Evolutionary conservation across 2,797 vertebrate genomes (phyloP).

Genomic region (Bovichtus diacanthus): DNA sequence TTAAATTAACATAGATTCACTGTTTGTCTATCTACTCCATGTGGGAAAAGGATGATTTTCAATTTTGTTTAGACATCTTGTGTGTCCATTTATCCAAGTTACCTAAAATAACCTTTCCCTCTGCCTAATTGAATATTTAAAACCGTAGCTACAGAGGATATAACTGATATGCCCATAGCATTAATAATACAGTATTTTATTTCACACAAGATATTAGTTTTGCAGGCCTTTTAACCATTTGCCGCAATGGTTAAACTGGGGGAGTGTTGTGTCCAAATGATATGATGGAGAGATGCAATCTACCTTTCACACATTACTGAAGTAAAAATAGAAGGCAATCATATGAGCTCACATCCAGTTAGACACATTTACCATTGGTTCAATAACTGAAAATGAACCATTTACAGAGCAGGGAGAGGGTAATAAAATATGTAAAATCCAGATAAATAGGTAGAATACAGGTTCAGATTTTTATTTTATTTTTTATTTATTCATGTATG

Average conservation of each 20-base stretch:
- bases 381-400: conserved; percentile 38
- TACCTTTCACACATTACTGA: conserved; percentile 18
- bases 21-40: conserved; percentile 10
- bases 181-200: conserved; percentile 68
- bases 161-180: conserved; percentile 45
- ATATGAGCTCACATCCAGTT: conserved; percentile 22
- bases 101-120: conserved; percentile 41
- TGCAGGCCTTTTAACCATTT: conserved; percentile 26
- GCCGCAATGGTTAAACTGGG: conserved; percentile 8
- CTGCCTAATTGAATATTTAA: conserved; percentile 61
- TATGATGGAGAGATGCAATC: conserved; percentile 11
- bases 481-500: background rate
- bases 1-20: background rate
- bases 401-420: conserved; percentile 21
- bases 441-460: conserved; percentile 23
- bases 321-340: conserved; percentile 46
- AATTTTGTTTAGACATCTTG: conserved; percentile 29
- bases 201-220: conserved; percentile 51
- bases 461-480: background rate
- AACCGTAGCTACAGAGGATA: conserved; percentile 44
- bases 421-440: conserved; percentile 49
- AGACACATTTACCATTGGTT: conserved; percentile 34
- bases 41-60: background rate
- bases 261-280: conserved; percentile 11
- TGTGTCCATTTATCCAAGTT: conserved; percentile 26